Evolutionary conservation across 2,797 vertebrate genomes (phyloP).

Genomic region (Tamandua tetradactyla): DNA sequence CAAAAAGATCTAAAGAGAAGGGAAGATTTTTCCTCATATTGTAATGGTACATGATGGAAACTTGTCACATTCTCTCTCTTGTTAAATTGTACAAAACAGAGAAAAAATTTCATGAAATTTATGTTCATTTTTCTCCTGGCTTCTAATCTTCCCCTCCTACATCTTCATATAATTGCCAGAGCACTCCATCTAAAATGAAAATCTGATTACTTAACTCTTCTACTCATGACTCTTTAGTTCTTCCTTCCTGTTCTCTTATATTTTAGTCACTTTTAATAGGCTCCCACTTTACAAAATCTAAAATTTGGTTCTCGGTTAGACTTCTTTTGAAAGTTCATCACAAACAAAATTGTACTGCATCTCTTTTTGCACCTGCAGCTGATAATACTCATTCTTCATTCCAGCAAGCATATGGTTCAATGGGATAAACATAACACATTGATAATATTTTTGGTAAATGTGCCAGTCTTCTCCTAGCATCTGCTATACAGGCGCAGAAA

Average conservation of each 20-base stretch:
- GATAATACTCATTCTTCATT: neutral
- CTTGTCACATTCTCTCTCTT: neutral
- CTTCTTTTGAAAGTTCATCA: slow-evolving; percentile 8
- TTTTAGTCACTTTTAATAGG: neutral
- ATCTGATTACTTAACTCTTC: neutral
- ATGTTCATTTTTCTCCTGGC: neutral
- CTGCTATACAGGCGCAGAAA: slow-evolving; percentile 63
- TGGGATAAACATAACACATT: slow-evolving; percentile 11
- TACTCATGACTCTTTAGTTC: neutral
- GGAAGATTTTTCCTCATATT: neutral
- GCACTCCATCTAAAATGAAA: neutral
- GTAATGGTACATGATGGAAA: neutral
- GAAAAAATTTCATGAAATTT: neutral
- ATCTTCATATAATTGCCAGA: neutral
- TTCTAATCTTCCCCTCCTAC: neutral
- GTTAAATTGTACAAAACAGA: slow-evolving; percentile 19
- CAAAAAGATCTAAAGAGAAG: neutral
- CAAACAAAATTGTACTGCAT: neutral
- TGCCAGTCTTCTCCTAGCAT: slow-evolving; percentile 51
- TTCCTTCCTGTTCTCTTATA: neutral
- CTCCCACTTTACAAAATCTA: neutral
- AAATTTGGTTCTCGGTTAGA: slow-evolving; percentile 18
- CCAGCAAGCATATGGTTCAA: neutral
- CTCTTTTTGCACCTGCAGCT: slow-evolving; percentile 50
- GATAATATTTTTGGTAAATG: slow-evolving; percentile 36